Evolutionary conservation across 35 echinoderm and acorn worm genomes (phyloP).

Genomic region (Lytechinus pictus): DNA sequence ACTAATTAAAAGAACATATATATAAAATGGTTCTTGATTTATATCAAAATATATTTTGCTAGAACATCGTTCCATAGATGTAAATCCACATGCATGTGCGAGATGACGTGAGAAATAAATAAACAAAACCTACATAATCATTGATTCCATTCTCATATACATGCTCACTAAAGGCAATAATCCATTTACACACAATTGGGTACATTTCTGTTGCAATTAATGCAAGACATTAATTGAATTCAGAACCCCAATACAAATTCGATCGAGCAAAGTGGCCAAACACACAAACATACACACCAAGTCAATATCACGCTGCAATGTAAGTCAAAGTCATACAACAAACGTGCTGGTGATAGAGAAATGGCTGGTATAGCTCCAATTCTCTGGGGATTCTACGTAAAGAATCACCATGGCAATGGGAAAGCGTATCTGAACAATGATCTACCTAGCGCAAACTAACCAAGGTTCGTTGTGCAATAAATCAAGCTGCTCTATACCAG

Average conservation of each 20-base stretch:
- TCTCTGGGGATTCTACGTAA: constrained; percentile 34
- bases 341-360: not conserved
- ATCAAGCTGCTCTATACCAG: constrained; percentile 7
- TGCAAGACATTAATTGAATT: not conserved
- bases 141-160: not conserved
- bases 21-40: not conserved
- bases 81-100: not conserved
- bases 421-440: constrained; percentile 37
- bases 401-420: constrained; percentile 38
- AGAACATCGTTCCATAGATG: not conserved
- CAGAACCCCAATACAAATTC: not conserved
- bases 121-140: not conserved
- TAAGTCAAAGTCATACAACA: not conserved
- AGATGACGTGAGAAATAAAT: not conserved
- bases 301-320: not conserved
- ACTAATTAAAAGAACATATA: too few relatives aligned
- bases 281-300: constrained; percentile 23
- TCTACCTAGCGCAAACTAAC: not conserved
- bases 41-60: not conserved
- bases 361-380: not conserved
- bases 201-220: not conserved
- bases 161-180: not conserved
- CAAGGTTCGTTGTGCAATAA: constrained; percentile 16
- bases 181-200: not conserved
- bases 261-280: constrained; percentile 5